These are phyloP conservation scores for Brachionus manjavacas DNA, from an alignment of 1,140 invertebrate species.

Conservation along the genomic window DNA sequence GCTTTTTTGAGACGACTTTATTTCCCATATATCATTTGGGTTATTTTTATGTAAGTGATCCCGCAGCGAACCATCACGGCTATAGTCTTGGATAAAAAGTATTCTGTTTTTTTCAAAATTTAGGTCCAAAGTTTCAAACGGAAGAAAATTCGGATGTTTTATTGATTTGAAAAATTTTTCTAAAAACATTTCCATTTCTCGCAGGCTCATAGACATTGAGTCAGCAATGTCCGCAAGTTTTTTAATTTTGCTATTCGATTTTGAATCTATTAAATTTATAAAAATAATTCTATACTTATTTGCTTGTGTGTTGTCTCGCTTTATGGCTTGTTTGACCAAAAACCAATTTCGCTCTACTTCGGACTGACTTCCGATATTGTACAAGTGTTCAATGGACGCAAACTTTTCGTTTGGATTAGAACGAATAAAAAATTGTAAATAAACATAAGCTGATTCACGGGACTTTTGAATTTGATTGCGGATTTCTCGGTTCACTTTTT, in stretches of 20 bases:
- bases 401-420: slow-evolving; percentile 2
- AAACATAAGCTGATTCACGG: slow-evolving; percentile 31
- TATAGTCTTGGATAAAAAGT: slow-evolving; percentile 25
- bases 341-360: slow-evolving; percentile 26
- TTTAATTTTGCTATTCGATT: slow-evolving; percentile 1
- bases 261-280: background rate
- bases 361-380: background rate
- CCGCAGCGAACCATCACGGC: slow-evolving; percentile 11
- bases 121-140: background rate
- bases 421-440: slow-evolving; percentile 32
- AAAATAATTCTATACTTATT: slow-evolving; percentile 26
- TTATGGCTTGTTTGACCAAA: slow-evolving; percentile 17
- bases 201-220: background rate
- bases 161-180: slow-evolving; percentile 24
- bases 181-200: slow-evolving; percentile 8
- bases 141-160: slow-evolving; percentile 3
- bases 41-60: background rate
- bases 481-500: slow-evolving; percentile 22
- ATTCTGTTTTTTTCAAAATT: slow-evolving; percentile 22
- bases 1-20: background rate
- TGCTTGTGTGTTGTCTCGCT: background rate
- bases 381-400: slow-evolving; percentile 16
- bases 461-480: background rate
- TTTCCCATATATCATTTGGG: background rate
- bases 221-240: slow-evolving; percentile 18